Conservation (phyloP, 2,113 vertebrate genomes). For the Eptesicus fuscus region DNA sequence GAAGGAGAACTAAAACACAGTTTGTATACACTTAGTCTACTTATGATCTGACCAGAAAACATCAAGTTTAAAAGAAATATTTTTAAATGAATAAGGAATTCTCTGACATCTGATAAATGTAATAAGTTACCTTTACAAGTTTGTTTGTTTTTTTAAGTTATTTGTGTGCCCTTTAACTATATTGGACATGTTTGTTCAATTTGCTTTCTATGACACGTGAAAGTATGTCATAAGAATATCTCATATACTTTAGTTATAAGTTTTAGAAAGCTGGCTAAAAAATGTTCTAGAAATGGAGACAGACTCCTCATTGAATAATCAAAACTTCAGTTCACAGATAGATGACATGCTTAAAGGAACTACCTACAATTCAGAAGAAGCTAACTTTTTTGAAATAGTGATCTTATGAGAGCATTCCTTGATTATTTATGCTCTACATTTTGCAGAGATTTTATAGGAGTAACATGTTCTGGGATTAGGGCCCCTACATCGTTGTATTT, state of each 20-base stretch:
- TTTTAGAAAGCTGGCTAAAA: neutral
- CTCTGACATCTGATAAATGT: neutral
- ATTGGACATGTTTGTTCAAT: neutral
- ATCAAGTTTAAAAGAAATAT: neutral
- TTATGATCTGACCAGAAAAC: neutral
- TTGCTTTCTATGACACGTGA: neutral
- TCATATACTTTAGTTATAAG: neutral
- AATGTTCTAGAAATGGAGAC: neutral
- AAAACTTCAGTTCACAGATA: neutral
- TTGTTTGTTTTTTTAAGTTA: neutral
- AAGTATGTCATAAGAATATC: neutral
- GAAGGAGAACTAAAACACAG: neutral
- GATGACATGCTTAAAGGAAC: neutral
- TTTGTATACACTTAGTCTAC: neutral
- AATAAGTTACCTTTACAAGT: neutral
- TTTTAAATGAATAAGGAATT: neutral
- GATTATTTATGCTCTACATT: neutral
- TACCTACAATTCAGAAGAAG: neutral
- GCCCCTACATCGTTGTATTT: neutral
- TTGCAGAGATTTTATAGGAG: conserved; percentile 1
- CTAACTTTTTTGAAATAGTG: neutral
- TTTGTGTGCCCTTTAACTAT: neutral
- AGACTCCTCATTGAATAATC: neutral
- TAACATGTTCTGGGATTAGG: neutral
- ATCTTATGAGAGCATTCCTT: neutral